Evolutionary conservation across 2,113 vertebrate genomes (phyloP).

Genomic region (Gymnocephalus cernua): DNA sequence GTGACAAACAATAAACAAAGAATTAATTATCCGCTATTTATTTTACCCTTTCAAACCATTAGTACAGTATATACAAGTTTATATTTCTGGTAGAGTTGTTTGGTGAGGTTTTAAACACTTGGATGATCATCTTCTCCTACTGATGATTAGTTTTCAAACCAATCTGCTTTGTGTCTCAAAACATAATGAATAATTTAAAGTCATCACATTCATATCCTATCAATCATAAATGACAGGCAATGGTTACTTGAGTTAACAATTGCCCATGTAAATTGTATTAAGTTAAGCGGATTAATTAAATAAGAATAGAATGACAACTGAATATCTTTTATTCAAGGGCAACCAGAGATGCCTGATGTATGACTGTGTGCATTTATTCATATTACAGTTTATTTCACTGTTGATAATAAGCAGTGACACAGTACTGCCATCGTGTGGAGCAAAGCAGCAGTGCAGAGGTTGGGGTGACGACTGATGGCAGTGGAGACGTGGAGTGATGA

Average conservation of each 20-base stretch:
- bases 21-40: not conserved
- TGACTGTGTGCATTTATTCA: not conserved
- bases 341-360: not conserved
- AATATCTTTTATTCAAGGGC: not conserved
- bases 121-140: not conserved
- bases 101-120: not conserved
- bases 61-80: not conserved
- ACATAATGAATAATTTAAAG: not conserved
- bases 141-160: not conserved
- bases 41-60: not conserved
- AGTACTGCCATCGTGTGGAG: slow-evolving; percentile 64
- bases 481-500: not conserved
- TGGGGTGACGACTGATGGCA: not conserved
- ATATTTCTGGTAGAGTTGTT: not conserved
- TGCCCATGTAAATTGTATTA: not conserved
- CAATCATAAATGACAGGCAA: not conserved
- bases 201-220: not conserved
- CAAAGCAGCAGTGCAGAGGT: slow-evolving; percentile 31
- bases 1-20: slow-evolving; percentile 5
- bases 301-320: not conserved
- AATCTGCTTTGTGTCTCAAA: not conserved
- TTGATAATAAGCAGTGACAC: slow-evolving; percentile 1
- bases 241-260: not conserved
- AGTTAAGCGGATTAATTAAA: not conserved
- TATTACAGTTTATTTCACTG: not conserved